A percentile compares a stretch with the other conserved stretches of the same genome.
Conservation (phyloP, 2,113 vertebrate species). For the Ranitomeya imitator region DNA sequence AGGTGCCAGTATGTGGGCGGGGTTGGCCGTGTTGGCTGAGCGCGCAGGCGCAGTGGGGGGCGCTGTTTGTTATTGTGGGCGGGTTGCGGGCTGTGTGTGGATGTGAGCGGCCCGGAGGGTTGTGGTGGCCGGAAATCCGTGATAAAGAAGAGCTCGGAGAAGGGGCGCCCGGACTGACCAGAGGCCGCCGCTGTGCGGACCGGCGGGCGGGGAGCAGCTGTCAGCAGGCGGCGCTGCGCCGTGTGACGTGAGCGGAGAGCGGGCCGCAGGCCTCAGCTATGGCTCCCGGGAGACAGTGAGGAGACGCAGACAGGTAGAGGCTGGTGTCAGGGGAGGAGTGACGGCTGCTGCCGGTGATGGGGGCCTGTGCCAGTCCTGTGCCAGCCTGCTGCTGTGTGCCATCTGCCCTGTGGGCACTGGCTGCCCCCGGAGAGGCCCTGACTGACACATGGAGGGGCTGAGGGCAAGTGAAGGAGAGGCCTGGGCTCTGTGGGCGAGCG, state of each 20-base stretch:
- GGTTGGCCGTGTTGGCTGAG: not conserved
- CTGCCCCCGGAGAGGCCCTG: too few species aligned
- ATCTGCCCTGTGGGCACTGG: too few species aligned
- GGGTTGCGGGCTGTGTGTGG: not conserved
- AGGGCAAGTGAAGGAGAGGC: too few species aligned
- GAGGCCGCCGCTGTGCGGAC: not conserved
- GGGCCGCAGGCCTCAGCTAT: not conserved
- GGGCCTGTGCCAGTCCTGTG: too few species aligned
- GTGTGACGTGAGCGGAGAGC: not conserved
- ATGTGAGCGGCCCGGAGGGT: slow-evolving; percentile 13
- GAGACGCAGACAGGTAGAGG: slow-evolving; percentile 17
- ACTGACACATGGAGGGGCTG: not conserved
- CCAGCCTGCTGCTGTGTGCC: too few species aligned
- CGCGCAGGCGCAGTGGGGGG: not conserved
- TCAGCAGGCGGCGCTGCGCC: not conserved
- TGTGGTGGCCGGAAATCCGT: slow-evolving; percentile 32
- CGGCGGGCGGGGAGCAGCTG: too few species aligned
- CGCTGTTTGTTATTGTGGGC: slow-evolving; percentile 49
- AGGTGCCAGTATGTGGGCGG: slow-evolving; percentile 22
- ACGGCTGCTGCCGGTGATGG: too few species aligned
- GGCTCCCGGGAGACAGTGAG: not conserved
- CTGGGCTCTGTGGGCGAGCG: too few species aligned
- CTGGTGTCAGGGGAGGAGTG: too few species aligned
- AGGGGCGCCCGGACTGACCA: not conserved
- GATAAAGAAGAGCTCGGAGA: not conserved